Evolutionary conservation across 2,888 invertebrate species (phyloP), one percentile per base, ranked within the genome.

Genomic region (Microplitis manilae): DNA sequence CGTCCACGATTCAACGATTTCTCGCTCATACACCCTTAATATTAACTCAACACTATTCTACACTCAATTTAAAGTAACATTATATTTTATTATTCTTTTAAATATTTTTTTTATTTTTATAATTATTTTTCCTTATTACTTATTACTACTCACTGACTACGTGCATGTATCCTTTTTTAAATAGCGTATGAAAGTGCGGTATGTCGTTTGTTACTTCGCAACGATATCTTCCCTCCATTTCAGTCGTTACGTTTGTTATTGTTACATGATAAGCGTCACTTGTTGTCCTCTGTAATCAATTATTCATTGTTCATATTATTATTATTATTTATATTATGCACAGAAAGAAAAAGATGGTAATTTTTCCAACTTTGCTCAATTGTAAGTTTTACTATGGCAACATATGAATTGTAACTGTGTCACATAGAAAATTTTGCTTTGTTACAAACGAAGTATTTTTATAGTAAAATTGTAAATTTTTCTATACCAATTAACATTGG

Each of bases 151-250:
- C 90, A 95, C 95, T 94, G 81, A 94, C 93, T 81, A 95, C 94
- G 90, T 94, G 94, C 91, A 95, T 92, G 81, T 93, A 93, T 68
- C 94, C 93, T 50, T 92, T 92, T 68, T 93, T 93, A 85, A 93
- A 91, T 84, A 92, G 91, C 0, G 95, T 95, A 88, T 93, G 93
- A 90, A 95, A 95, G 82, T 93, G 92, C 30, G 95, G 95, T 2
- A 93, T 92, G 86, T 95, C 95, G 0, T 94, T 93, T 0, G 95
- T 94, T 13, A 95, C 95, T 87, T 95, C 95, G 87, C 95, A 95
- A 72, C 93, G 93, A 89, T 94, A 95, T 84, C 93, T 92, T 13
- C 95, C 95, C 9, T 94, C 93, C 90, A 94, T 92, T 81, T 93
- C 93, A 70, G 93, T 92, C 77, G 94, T 93, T 15, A 95, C 94